Percentiles rank a stretch among this genome's conserved stretches.
Conservation (phyloP, 2,888 invertebrate genomes). For the Andrena fulva region DNA sequence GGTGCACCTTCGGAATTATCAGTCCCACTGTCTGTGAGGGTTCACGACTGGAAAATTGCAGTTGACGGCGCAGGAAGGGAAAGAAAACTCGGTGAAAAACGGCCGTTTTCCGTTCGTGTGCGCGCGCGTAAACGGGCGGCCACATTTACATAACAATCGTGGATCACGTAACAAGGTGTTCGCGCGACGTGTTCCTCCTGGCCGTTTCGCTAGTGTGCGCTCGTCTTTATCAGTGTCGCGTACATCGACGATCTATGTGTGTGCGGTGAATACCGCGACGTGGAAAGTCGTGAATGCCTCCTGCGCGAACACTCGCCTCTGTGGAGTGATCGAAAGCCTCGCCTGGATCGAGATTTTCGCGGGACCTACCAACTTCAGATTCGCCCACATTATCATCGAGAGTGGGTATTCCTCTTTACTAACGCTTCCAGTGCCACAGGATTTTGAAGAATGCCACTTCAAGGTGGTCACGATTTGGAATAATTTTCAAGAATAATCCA, state of each 20-base stretch:
- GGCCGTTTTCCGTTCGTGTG: slow-evolving; percentile 42
- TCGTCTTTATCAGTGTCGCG: slow-evolving; percentile 69
- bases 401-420: too few species aligned
- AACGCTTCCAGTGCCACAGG: too few species aligned
- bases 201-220: slow-evolving; percentile 44
- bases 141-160: slow-evolving; percentile 83
- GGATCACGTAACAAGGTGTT: slow-evolving; percentile 81
- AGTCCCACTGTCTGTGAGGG: not conserved
- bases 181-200: slow-evolving; percentile 72
- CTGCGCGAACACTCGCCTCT: slow-evolving; percentile 43
- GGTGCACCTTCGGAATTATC: slow-evolving; percentile 20
- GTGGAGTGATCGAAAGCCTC: slow-evolving; percentile 43
- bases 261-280: slow-evolving; percentile 55
- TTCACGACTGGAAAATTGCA: slow-evolving; percentile 1
- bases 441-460: too few species aligned
- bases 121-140: slow-evolving; percentile 74
- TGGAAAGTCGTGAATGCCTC: slow-evolving; percentile 72
- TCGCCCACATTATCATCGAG: not conserved
- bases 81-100: slow-evolving; percentile 41
- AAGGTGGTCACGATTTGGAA: too few species aligned
- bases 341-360: not conserved
- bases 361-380: not conserved
- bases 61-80: not conserved
- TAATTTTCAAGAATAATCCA: too few species aligned
- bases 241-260: slow-evolving; percentile 62